phyloP scores from a whole-genome alignment of 2,113 vertebrate species.

The Nesoenas mayeri region DNA sequence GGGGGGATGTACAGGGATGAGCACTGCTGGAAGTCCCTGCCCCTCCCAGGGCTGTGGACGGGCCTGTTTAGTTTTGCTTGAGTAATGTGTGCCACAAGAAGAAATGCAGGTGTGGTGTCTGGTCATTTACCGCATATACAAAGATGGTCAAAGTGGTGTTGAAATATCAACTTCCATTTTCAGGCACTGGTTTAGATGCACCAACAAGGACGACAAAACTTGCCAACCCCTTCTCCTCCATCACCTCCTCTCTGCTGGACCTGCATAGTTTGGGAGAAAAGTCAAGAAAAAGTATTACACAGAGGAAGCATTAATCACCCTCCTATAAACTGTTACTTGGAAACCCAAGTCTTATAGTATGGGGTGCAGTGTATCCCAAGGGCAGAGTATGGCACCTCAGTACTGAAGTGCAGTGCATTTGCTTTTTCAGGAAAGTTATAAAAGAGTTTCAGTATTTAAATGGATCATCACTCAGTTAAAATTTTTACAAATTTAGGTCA shows the following conservation, averaged over 20 bases:
- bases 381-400: neutral
- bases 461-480: neutral
- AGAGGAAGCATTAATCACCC: neutral
- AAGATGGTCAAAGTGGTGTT: neutral
- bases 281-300: neutral
- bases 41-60: neutral
- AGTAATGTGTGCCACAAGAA: neutral
- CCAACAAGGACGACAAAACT: neutral
- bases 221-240: neutral
- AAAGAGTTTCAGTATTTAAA: neutral
- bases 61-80: neutral
- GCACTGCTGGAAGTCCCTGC: rapidly evolving
- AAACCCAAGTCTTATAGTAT: neutral
- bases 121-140: neutral
- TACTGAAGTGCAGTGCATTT: neutral
- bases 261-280: neutral
- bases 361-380: neutral
- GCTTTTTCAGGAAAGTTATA: neutral
- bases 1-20: rapidly evolving
- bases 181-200: neutral
- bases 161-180: neutral
- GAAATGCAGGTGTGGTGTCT: neutral
- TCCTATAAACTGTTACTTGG: neutral
- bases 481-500: neutral
- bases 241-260: neutral